Evolutionary conservation across 2,113 vertebrate genomes (phyloP).

Genomic region (Pangasianodon hypophthalmus): DNA sequence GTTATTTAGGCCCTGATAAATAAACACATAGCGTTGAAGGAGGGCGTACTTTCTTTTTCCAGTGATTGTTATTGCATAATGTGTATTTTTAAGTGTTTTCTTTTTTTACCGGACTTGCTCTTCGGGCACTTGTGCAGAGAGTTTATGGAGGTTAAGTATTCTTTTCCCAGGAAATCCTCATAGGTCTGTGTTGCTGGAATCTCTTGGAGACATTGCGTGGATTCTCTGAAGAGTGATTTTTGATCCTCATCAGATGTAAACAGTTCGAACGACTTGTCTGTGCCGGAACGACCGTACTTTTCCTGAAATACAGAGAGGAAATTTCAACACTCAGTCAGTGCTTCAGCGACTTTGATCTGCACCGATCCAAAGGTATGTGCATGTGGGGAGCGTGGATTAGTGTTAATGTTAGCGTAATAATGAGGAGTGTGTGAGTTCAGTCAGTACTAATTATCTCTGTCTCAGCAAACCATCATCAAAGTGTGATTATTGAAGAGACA

Average conservation of each 20-base stretch:
- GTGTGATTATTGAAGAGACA: no score
- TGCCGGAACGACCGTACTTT: constrained; percentile 8
- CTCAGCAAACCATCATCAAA: no score
- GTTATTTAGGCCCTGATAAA: no score
- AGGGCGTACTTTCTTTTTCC: no score
- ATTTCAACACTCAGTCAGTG: neutral
- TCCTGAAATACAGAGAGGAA: constrained; percentile 52
- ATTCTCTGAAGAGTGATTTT: constrained; percentile 78
- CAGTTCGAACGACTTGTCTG: constrained; percentile 53
- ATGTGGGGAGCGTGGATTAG: no score
- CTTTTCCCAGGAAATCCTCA: constrained; percentile 59
- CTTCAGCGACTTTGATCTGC: neutral
- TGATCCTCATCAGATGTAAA: constrained; percentile 61
- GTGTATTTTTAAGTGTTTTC: no score
- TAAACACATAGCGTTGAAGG: no score
- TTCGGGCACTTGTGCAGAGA: constrained; percentile 58
- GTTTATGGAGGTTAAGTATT: constrained; percentile 58
- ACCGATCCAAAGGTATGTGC: no score
- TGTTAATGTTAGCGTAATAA: no score
- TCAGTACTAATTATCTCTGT: no score
- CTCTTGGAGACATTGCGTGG: constrained; percentile 75
- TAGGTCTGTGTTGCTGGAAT: constrained; percentile 11
- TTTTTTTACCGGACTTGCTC: constrained; percentile 66
- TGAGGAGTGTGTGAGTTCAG: no score
- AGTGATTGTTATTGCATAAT: no score